Conservation (phyloP, 1,140 invertebrate species). For the Formica selysi region DNA sequence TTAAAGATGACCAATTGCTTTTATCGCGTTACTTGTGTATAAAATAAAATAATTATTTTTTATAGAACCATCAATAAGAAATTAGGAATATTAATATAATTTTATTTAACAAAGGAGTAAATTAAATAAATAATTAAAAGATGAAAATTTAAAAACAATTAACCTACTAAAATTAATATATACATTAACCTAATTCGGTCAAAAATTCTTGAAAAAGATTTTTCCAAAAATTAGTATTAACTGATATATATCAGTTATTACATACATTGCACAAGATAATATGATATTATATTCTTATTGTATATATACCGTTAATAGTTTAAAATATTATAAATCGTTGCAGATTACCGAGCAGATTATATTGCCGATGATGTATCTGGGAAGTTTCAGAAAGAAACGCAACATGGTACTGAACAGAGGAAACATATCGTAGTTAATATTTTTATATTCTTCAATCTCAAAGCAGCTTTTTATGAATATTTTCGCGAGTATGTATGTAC, state of each 20-base stretch:
- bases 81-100: too few relatives aligned
- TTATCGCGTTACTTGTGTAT: too few relatives aligned
- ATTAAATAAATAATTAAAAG: too few relatives aligned
- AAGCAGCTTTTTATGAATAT: conserved; percentile 1
- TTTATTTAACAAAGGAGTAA: too few relatives aligned
- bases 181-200: too few relatives aligned
- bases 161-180: too few relatives aligned
- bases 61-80: too few relatives aligned
- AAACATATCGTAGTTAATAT: conserved; percentile 24
- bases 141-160: too few relatives aligned
- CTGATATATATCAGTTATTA: not conserved
- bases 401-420: conserved; percentile 29
- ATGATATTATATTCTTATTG: not conserved
- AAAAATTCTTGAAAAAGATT: too few relatives aligned
- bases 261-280: not conserved
- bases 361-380: conserved; percentile 46
- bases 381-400: conserved; percentile 48
- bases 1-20: too few relatives aligned
- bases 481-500: not conserved
- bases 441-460: conserved; percentile 8
- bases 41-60: too few relatives aligned
- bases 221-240: not conserved
- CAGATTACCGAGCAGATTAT: conserved; percentile 49
- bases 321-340: conserved; percentile 49
- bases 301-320: conserved; percentile 15